Conservation (phyloP, 1,140 invertebrate species). For the Anadara kagoshimensis region DNA sequence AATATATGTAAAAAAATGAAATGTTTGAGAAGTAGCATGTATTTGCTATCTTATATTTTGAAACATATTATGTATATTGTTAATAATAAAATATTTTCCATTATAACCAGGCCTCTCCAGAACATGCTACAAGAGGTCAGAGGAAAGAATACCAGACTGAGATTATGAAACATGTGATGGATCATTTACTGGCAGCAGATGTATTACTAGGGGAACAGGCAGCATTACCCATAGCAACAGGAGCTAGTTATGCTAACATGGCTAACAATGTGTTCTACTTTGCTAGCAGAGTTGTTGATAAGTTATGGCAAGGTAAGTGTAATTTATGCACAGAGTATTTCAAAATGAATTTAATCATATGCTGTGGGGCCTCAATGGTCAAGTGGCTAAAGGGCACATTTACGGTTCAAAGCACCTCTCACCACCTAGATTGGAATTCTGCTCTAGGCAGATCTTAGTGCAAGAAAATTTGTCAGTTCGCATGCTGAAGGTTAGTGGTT, state of each 20-base stretch:
- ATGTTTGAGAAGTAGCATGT: not conserved
- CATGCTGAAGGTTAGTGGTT: too few species aligned
- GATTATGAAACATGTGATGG: conserved; percentile 92
- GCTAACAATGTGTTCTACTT: conserved; percentile 92
- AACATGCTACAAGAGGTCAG: conserved; percentile 85
- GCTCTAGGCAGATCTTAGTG: too few species aligned
- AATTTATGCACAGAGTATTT: too few species aligned
- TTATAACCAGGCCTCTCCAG: conserved; percentile 70
- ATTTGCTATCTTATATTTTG: not conserved
- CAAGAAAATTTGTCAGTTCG: too few species aligned
- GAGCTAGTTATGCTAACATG: conserved; percentile 66
- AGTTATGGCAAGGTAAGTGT: conserved; percentile 92
- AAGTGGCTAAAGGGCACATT: not conserved
- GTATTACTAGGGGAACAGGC: conserved; percentile 89
- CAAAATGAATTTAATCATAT: too few species aligned
- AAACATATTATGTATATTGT: not conserved
- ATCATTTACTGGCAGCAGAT: conserved; percentile 93
- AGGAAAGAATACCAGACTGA: conserved; percentile 94
- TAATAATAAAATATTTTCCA: not conserved
- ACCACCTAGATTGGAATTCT: too few species aligned
- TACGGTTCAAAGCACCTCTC: too few species aligned
- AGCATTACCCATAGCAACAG: conserved; percentile 77
- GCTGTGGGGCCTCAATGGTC: too few species aligned
- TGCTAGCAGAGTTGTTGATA: conserved; percentile 94
- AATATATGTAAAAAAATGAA: too few species aligned